Percentiles rank a stretch among this genome's conserved stretches.
Evolutionary conservation across 2,797 vertebrate genomes (phyloP).

Genomic region (Neosilurus hyrtlii): DNA sequence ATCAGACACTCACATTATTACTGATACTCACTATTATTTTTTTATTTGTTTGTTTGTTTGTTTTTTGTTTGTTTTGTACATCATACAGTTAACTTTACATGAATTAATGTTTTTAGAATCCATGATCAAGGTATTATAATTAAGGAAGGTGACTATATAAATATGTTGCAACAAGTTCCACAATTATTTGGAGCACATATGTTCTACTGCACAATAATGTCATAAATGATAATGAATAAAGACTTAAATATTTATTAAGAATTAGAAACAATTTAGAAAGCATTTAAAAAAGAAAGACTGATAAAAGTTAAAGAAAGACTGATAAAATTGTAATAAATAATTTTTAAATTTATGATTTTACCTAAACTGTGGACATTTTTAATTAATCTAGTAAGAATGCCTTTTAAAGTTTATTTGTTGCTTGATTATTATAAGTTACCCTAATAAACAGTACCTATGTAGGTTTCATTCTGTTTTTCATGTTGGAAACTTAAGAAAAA

Average conservation of each 20-base stretch:
- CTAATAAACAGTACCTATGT: neutral
- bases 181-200: neutral
- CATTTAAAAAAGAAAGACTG: neutral
- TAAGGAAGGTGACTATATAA: neutral
- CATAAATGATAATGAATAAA: neutral
- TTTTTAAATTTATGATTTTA: neutral
- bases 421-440: neutral
- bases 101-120: neutral
- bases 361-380: neutral
- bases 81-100: neutral
- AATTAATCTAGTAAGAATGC: neutral
- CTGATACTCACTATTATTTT: conserved; percentile 76
- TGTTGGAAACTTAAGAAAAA: conserved; percentile 8
- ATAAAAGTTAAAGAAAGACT: neutral
- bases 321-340: neutral
- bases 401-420: neutral
- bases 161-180: neutral
- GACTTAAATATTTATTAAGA: conserved; percentile 6
- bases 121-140: neutral
- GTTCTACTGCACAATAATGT: neutral
- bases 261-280: neutral
- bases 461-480: neutral
- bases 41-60: neutral
- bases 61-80: no score
- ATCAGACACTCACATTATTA: conserved; percentile 43